These are phyloP conservation scores for Sylvia borin DNA, from an alignment of 2,797 vertebrate species.

Conservation along the genomic window DNA sequence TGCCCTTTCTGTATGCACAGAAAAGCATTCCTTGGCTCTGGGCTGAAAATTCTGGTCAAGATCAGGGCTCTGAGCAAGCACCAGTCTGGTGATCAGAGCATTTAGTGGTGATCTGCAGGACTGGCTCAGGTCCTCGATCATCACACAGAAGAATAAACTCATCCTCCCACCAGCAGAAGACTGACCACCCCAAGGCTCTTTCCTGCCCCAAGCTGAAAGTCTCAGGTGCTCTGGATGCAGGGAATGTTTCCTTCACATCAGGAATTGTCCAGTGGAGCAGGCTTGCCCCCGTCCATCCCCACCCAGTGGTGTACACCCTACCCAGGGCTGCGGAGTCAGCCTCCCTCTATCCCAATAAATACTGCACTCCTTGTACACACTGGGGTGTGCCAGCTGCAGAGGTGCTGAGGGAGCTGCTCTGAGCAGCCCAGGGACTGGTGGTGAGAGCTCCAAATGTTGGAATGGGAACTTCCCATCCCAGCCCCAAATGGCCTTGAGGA, in stretches of 20 bases:
- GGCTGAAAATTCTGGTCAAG: not conserved
- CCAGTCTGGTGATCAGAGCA: not conserved
- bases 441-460: not conserved
- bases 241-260: not conserved
- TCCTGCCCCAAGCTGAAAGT: not conserved
- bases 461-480: not conserved
- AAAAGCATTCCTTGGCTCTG: not conserved
- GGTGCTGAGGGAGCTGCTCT: not conserved
- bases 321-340: not conserved
- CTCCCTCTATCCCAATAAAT: not conserved
- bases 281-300: not conserved
- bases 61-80: not conserved
- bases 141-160: not conserved
- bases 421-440: not conserved
- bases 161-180: not conserved
- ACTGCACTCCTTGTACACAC: not conserved
- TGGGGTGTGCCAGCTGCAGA: not conserved
- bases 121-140: not conserved
- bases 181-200: not conserved
- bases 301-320: not conserved
- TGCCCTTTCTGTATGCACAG: not conserved
- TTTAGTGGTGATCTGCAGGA: not conserved
- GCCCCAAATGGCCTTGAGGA: not conserved
- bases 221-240: not conserved
- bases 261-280: not conserved